phyloP scores from a whole-genome alignment of 2,113 vertebrate species.

The Ammodytes dubius region DNA sequence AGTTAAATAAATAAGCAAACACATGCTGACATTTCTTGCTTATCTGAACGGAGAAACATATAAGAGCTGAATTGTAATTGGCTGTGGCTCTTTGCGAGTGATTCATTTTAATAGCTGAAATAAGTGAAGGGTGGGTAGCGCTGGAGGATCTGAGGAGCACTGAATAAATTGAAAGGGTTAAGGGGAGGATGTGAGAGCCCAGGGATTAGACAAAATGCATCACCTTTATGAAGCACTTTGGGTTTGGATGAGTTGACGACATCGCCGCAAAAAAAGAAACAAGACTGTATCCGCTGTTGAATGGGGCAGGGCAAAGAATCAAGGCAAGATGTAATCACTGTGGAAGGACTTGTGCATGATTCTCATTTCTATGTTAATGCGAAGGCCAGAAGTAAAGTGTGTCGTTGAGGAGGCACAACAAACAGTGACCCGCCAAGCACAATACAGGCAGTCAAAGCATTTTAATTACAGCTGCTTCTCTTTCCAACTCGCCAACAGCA shows the following conservation, averaged over 20 bases:
- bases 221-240: constrained; percentile 52
- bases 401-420: constrained; percentile 42
- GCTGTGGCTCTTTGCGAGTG: constrained; percentile 13
- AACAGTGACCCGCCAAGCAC: constrained; percentile 23
- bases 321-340: constrained; percentile 46
- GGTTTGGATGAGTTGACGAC: constrained; percentile 33
- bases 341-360: constrained; percentile 80
- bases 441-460: background rate
- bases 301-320: background rate
- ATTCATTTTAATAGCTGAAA: constrained; percentile 37
- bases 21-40: no score
- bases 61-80: background rate
- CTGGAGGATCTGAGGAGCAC: constrained; percentile 37
- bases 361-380: constrained; percentile 86
- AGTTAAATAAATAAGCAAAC: no score
- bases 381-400: constrained; percentile 61
- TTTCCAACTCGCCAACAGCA: background rate
- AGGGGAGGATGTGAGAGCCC: constrained; percentile 8
- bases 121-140: background rate
- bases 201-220: constrained; percentile 40
- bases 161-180: constrained; percentile 35
- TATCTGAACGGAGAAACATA: background rate
- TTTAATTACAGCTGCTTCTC: constrained; percentile 43
- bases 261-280: constrained; percentile 31
- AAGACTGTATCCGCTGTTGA: background rate